Percentiles rank a stretch among this genome's conserved stretches.
phyloP scores from a whole-genome alignment of 2,113 vertebrate species.

The Brevimyrus niger region DNA sequence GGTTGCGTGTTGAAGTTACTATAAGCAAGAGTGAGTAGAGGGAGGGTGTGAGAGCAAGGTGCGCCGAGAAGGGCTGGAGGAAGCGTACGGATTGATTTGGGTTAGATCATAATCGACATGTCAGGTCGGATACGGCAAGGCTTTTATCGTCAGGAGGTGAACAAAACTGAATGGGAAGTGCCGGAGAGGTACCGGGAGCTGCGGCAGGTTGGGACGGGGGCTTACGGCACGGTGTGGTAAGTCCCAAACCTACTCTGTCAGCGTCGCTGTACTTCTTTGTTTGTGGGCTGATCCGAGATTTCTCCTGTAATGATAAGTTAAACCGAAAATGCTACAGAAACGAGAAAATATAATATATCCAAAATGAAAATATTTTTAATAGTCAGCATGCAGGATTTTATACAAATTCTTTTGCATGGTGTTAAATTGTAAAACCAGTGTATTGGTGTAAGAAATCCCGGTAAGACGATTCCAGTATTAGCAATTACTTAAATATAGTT shows the following conservation, averaged over 20 bases:
- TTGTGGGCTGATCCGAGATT: neutral
- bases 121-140: conserved; percentile 58
- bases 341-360: neutral
- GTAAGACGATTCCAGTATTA: neutral
- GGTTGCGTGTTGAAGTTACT: conserved; percentile 32
- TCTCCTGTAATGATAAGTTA: neutral
- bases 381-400: neutral
- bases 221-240: conserved; percentile 93
- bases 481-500: neutral
- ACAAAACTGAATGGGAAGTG: conserved; percentile 86
- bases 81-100: neutral
- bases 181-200: conserved; percentile 79
- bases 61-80: neutral
- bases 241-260: conserved; percentile 34
- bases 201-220: conserved; percentile 81
- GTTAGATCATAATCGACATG: conserved; percentile 37
- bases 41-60: conserved; percentile 37
- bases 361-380: neutral
- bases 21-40: conserved; percentile 5
- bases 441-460: neutral
- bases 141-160: conserved; percentile 78
- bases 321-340: neutral
- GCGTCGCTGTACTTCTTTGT: neutral
- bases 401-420: neutral
- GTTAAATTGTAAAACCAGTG: neutral